Conservation (phyloP, 1,140 invertebrate species). For the Augochlora pura region DNA sequence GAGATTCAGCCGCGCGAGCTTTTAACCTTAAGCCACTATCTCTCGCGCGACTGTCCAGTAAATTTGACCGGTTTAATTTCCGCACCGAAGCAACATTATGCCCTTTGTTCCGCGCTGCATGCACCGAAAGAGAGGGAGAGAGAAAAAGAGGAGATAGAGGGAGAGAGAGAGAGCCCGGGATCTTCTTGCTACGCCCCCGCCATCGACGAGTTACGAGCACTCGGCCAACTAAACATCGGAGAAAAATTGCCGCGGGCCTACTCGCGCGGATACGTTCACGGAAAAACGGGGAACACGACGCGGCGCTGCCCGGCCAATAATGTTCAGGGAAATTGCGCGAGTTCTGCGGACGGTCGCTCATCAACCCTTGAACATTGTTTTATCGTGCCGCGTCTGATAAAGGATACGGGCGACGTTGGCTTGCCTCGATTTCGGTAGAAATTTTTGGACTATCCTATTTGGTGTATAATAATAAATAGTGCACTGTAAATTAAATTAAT, state of each 20-base stretch:
- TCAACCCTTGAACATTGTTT: too few species aligned
- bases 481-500: too few species aligned
- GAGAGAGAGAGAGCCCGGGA: not conserved
- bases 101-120: slow-evolving; percentile 27
- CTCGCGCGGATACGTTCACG: not conserved
- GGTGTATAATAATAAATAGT: too few species aligned
- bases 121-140: too few species aligned
- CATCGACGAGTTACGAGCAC: slow-evolving; percentile 29
- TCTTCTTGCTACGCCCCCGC: slow-evolving; percentile 32
- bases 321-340: too few species aligned
- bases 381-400: too few species aligned
- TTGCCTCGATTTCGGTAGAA: too few species aligned
- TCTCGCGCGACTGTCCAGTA: slow-evolving; percentile 36
- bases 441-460: too few species aligned
- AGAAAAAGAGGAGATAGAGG: too few species aligned
- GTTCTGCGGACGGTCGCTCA: too few species aligned
- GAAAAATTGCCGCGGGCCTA: slow-evolving; percentile 15
- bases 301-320: too few species aligned
- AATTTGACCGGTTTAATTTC: slow-evolving; percentile 59
- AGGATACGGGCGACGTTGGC: too few species aligned
- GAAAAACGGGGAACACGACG: slow-evolving; percentile 11
- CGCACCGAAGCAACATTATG: slow-evolving; percentile 22
- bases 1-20: slow-evolving; percentile 45
- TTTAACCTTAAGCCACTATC: slow-evolving; percentile 50
- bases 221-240: slow-evolving; percentile 22